Base-by-base conservation (phyloP, 2,797 vertebrate genomes). In the Hirundo rustica region DNA sequence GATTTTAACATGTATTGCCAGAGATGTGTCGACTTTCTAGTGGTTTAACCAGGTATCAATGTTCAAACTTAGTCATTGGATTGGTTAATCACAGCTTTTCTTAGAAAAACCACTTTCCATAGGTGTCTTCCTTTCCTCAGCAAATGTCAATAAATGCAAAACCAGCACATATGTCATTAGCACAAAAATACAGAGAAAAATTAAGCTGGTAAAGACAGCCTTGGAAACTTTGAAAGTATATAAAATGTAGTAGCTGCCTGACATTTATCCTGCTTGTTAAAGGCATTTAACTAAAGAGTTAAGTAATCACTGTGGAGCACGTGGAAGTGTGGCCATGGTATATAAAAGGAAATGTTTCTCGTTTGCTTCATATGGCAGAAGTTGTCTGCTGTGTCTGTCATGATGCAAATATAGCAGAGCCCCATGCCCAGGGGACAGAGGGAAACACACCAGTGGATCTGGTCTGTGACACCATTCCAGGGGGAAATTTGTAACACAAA, bases 181-280 rank as follows among this genome's bases (percentile, higher is more conserved):
- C 29, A 95, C 65, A 88, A 80, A 88, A 96, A 96, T 94, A 93
- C 85, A 79, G 65, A 80, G 81, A 47, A 91, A 85, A 88, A 77
- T 65, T 47, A 68, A 58, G 61, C 61, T 89, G 93, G 92, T 92
- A 94, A 93, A 81, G 88, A 90, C 1, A 7, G n/a, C 18, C 36
- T 93, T 85, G 89, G 88, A 92, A 92, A 85, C 21, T 36, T 67
- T 40, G 68, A 74, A 65, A 57, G 26, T 66, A 68, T 21, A 89
- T 88, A 93, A 85, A 78, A 94, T 72, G 32, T 21, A 44, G 67
- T 64, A 58, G 53, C 45, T 94, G 84, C 38, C 34, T 91, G 86
- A 77, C 72, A 77, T 85, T 76, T 82, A 73, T 80, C 47, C 81
- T 72, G 16, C 64, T 77, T 36, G 25, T 64, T 90, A 74, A 73